These are phyloP conservation scores for Cyclargus thomasi DNA, from an alignment of 1,140 invertebrate genomes.

Conservation along the genomic window DNA sequence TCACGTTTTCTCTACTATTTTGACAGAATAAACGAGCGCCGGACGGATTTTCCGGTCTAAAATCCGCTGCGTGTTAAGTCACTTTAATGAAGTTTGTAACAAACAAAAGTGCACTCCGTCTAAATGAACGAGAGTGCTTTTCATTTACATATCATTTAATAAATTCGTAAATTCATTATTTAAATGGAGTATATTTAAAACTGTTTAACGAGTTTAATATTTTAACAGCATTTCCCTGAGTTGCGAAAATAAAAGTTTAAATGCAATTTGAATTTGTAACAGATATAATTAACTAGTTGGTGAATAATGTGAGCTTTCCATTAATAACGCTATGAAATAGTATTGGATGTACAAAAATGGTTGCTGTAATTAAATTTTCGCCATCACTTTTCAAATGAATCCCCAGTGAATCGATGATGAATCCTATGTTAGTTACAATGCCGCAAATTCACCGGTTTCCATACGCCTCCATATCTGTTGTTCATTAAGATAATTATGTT, in stretches of 20 bases:
- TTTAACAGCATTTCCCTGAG: no score
- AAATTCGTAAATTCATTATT: not conserved
- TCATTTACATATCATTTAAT: slow-evolving; percentile 12
- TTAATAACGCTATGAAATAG: not conserved
- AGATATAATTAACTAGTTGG: not conserved
- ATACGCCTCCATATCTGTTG: not conserved
- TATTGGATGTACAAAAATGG: not conserved
- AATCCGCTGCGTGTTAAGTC: slow-evolving; percentile 16
- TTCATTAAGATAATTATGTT: not conserved
- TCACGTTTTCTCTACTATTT: slow-evolving; percentile 39
- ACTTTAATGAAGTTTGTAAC: slow-evolving; percentile 30
- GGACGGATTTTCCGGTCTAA: slow-evolving; percentile 27
- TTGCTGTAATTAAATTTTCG: not conserved
- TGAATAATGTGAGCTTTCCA: not conserved
- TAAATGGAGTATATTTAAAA: not conserved
- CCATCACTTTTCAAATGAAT: not conserved
- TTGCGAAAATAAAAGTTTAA: no score
- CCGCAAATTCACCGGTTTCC: not conserved
- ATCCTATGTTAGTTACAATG: not conserved
- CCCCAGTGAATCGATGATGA: not conserved
- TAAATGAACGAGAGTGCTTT: slow-evolving; percentile 18
- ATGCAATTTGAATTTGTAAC: no score
- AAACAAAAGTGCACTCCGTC: slow-evolving; percentile 24
- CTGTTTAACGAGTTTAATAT: no score
- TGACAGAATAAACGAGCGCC: slow-evolving; percentile 34